These are phyloP conservation scores for Homalodisca vitripennis DNA, from an alignment of 1,140 invertebrate genomes.

Conservation along the genomic window DNA sequence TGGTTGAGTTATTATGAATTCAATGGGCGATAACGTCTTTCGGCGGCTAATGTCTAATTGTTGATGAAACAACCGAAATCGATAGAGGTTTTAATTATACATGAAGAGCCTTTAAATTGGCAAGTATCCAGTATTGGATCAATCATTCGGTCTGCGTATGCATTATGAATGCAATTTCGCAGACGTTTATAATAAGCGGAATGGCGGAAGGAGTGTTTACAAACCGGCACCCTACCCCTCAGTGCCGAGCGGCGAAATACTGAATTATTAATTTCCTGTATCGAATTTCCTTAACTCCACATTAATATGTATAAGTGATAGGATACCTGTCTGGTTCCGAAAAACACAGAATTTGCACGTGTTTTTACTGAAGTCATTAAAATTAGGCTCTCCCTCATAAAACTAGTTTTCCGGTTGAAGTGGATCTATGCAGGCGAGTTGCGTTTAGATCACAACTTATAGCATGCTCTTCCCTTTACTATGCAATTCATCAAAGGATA, in stretches of 20 bases:
- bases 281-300: conserved; percentile 11
- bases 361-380: too few relatives aligned
- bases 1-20: background rate
- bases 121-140: too few relatives aligned
- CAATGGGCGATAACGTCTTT: background rate
- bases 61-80: background rate
- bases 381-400: too few relatives aligned
- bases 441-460: too few relatives aligned
- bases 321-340: background rate
- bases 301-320: conserved; percentile 20
- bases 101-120: too few relatives aligned
- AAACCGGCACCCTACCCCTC: background rate
- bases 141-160: background rate
- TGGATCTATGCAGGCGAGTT: too few relatives aligned
- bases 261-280: conserved; percentile 26
- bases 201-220: conserved; percentile 22
- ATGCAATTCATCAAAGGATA: background rate
- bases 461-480: background rate
- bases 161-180: conserved; percentile 14
- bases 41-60: background rate
- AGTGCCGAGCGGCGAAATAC: too few relatives aligned
- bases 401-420: background rate
- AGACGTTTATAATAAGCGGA: conserved; percentile 8
- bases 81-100: conserved; percentile 5
- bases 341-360: background rate